Conservation (phyloP, 2,888 invertebrate genomes). For the Eilema caniola region DNA sequence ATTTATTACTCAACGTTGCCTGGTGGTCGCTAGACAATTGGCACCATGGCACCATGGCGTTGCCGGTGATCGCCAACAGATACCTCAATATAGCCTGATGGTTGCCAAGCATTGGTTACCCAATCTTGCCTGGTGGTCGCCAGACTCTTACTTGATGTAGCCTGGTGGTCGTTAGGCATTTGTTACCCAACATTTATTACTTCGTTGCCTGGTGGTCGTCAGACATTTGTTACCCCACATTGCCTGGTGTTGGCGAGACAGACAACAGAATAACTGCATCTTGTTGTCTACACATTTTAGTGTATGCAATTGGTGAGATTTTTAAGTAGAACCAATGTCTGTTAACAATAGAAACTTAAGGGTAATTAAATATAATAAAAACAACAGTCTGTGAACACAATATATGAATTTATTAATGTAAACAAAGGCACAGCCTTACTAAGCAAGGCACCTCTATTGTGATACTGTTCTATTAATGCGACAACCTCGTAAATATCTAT, state of each 20-base stretch:
- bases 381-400: constrained; percentile 68
- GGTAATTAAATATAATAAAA: constrained; percentile 52
- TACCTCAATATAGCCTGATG: too few relatives aligned
- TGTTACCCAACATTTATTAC: neutral
- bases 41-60: too few relatives aligned
- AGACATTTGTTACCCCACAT: neutral
- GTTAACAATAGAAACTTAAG: neutral
- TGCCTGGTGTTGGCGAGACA: too few relatives aligned
- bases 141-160: neutral
- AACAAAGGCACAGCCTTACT: constrained; percentile 80
- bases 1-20: too few relatives aligned
- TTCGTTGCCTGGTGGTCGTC: too few relatives aligned
- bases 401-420: constrained; percentile 80
- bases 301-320: neutral
- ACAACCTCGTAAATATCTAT: constrained; percentile 75
- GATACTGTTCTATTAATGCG: constrained; percentile 68
- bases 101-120: too few relatives aligned
- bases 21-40: too few relatives aligned
- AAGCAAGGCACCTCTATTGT: constrained; percentile 76
- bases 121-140: too few relatives aligned
- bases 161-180: neutral
- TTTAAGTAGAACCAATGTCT: neutral
- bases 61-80: too few relatives aligned
- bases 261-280: too few relatives aligned
- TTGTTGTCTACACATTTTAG: too few relatives aligned